A percentile compares a stretch with the other conserved stretches of the same genome.
Conservation (phyloP, 2,113 vertebrate genomes). For the Gambusia holbrooki region DNA sequence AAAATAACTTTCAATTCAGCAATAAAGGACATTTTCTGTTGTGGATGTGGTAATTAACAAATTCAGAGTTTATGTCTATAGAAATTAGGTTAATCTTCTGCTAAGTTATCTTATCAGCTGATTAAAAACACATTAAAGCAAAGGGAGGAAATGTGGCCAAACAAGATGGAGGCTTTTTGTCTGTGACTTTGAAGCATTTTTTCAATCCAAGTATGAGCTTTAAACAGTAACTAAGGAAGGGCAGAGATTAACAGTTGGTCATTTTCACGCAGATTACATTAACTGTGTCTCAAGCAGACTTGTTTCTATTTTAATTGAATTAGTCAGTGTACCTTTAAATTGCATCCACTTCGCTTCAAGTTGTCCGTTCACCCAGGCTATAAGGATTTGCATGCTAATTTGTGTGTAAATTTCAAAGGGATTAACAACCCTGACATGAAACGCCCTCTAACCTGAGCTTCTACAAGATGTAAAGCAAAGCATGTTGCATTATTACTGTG, state of each 20-base stretch:
- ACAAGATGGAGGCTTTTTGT: neutral
- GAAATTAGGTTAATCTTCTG: neutral
- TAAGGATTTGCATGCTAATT: constrained; percentile 51
- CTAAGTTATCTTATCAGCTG: neutral
- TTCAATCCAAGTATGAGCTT: neutral
- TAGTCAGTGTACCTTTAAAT: constrained; percentile 3
- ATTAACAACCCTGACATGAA: constrained; percentile 43
- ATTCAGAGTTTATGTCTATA: neutral
- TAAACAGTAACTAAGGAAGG: neutral
- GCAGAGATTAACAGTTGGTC: neutral
- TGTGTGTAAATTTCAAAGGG: constrained; percentile 32
- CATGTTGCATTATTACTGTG: constrained; percentile 6
- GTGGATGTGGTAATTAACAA: neutral
- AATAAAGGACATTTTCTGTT: neutral
- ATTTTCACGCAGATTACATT: constrained; percentile 15
- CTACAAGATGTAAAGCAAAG: constrained; percentile 33
- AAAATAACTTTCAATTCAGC: neutral
- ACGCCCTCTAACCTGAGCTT: constrained; percentile 31
- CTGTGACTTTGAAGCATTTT: neutral
- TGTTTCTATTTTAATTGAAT: neutral
- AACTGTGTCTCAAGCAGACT: constrained; percentile 1
- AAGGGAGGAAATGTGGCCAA: neutral
- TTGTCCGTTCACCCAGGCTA: constrained; percentile 21
- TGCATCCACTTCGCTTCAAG: constrained; percentile 5
- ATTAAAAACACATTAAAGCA: neutral